Evolutionary conservation across 2,113 vertebrate species (phyloP).

Genomic region (Motacilla alba): DNA sequence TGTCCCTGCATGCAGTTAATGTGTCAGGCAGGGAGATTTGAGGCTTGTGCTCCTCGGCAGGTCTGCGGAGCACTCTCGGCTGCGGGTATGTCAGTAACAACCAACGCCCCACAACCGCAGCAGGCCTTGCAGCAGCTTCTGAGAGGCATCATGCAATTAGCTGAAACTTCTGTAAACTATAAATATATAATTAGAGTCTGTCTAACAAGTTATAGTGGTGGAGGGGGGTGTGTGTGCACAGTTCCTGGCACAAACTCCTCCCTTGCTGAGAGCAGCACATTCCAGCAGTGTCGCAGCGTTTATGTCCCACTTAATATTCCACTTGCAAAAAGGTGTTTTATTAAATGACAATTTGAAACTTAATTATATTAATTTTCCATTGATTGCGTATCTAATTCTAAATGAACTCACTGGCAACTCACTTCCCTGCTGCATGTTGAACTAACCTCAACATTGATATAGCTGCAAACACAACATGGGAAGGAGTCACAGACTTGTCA

Average conservation of each 20-base stretch:
- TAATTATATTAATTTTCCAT: conserved; percentile 27
- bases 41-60: background rate
- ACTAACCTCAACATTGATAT: background rate
- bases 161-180: background rate
- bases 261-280: background rate
- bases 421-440: background rate
- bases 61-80: background rate
- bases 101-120: background rate
- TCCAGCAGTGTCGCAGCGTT: fast-evolving
- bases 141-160: background rate
- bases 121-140: background rate
- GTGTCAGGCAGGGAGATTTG: background rate
- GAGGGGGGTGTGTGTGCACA: fast-evolving
- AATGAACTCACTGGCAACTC: background rate
- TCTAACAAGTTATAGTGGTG: background rate
- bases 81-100: background rate
- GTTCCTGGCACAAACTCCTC: background rate
- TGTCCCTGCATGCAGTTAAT: background rate
- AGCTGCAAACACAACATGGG: background rate
- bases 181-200: conserved; percentile 4
- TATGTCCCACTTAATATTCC: background rate
- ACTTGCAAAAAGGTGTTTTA: background rate
- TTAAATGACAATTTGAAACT: conserved; percentile 12
- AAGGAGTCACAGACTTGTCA: background rate
- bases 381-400: background rate